phyloP scores from a whole-genome alignment of 2,797 vertebrate species.

The Neoniphon sammara region DNA sequence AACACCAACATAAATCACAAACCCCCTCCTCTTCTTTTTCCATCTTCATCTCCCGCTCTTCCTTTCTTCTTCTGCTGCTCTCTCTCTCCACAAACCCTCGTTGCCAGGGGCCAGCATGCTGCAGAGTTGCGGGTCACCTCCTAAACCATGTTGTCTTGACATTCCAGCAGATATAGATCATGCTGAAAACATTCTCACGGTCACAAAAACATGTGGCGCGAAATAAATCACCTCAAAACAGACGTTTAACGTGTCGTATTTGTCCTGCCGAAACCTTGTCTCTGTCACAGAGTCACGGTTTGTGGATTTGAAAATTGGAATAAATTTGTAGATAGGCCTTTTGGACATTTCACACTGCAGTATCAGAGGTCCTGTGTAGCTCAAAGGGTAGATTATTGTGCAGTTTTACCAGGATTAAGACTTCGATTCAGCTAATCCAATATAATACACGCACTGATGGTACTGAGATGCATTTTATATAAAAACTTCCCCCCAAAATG shows the following conservation, averaged over 20 bases:
- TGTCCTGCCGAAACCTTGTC: conserved; percentile 1
- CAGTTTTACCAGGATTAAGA: too few relatives aligned
- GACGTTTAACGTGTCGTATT: conserved; percentile 19
- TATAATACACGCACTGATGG: too few relatives aligned
- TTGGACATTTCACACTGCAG: too few relatives aligned
- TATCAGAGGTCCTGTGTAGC: too few relatives aligned
- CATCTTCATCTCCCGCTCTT: conserved; percentile 27
- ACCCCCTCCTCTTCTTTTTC: background rate
- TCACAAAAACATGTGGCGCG: conserved; percentile 56
- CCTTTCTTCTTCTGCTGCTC: conserved; percentile 26
- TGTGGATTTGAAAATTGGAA: conserved; percentile 5
- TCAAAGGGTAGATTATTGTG: too few relatives aligned
- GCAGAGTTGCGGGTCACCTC: conserved; percentile 46
- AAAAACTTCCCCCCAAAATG: too few relatives aligned
- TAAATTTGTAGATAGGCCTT: background rate
- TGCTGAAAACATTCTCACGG: conserved; percentile 35
- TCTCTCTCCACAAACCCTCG: conserved; percentile 51
- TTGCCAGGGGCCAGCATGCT: conserved; percentile 51
- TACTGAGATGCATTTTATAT: too few relatives aligned
- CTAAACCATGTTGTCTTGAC: conserved; percentile 57
- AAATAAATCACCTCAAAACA: conserved; percentile 39
- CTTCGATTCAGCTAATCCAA: too few relatives aligned
- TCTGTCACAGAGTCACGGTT: background rate
- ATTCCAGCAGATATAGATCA: conserved; percentile 54
- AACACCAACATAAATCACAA: conserved; percentile 66